Conservation (phyloP, 2,113 vertebrate species). For the Daboia siamensis region DNA sequence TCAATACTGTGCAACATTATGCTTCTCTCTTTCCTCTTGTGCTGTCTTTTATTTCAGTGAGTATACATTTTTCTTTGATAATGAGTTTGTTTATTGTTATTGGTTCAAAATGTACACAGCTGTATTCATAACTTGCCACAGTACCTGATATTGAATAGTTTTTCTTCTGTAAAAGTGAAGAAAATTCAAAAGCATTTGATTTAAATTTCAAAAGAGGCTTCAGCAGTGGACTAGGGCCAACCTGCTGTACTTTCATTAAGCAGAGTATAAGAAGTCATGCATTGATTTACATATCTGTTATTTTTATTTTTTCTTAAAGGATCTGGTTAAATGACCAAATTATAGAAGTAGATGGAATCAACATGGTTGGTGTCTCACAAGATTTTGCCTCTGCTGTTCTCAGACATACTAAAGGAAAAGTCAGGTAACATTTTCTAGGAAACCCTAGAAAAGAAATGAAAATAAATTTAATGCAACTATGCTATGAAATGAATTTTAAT, state of each 20-base stretch:
- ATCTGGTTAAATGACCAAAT: constrained; percentile 99
- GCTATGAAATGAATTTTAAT: too few relatives aligned
- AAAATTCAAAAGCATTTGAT: not conserved
- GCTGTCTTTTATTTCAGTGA: not conserved
- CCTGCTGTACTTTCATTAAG: not conserved
- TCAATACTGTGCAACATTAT: not conserved
- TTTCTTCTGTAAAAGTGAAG: not conserved
- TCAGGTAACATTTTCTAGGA: constrained; percentile 78
- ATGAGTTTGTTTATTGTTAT: not conserved
- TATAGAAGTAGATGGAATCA: constrained; percentile 95
- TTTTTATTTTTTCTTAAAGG: constrained; percentile 64
- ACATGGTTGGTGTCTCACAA: constrained; percentile 96
- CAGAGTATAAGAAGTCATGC: not conserved
- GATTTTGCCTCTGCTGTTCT: constrained; percentile 98
- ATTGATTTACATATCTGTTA: constrained; percentile 1
- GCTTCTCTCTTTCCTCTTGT: not conserved
- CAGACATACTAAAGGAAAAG: constrained; percentile 93
- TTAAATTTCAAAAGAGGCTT: not conserved
- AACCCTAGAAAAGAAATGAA: not conserved
- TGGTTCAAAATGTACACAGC: not conserved
- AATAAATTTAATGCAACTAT: not conserved
- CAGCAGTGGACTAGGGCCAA: not conserved
- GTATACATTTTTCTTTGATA: not conserved
- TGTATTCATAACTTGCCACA: not conserved
- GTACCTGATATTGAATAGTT: not conserved